phyloP scores from a whole-genome alignment of 1,140 invertebrate species.

The Trachymyrmex septentrionalis region DNA sequence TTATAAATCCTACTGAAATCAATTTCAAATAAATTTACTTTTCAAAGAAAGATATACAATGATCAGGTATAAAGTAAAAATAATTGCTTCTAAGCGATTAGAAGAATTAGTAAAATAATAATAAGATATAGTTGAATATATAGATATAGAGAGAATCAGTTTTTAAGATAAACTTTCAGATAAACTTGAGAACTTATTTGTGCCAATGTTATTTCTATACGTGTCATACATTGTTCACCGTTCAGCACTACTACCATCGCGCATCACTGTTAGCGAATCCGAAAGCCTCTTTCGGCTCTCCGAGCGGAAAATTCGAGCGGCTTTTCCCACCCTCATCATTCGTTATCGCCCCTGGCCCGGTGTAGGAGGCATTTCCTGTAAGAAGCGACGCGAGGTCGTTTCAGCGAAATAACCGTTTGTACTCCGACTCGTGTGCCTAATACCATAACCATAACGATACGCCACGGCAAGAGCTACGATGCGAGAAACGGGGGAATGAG shows the following conservation, averaged over 20 bases:
- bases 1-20: not conserved
- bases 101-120: not conserved
- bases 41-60: not conserved
- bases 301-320: conserved; percentile 67
- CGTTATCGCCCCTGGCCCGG: conserved; percentile 64
- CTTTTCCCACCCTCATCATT: conserved; percentile 61
- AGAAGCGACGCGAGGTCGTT: conserved; percentile 76
- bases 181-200: not conserved
- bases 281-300: conserved; percentile 54
- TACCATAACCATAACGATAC: conserved; percentile 84
- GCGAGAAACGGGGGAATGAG: conserved; percentile 44
- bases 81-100: not conserved
- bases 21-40: not conserved
- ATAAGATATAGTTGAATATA: not conserved
- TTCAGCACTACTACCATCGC: not conserved
- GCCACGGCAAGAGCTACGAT: conserved; percentile 71
- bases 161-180: not conserved
- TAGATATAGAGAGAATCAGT: not conserved
- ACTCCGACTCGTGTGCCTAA: conserved; percentile 79
- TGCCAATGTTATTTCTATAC: not conserved
- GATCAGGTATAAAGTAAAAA: not conserved
- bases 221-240: not conserved
- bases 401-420: conserved; percentile 83
- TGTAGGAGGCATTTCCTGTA: conserved; percentile 68
- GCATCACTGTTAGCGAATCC: conserved; percentile 34